A percentile compares a stretch with the other conserved stretches of the same genome.
Evolutionary conservation across 2,113 vertebrate genomes (phyloP).

Genomic region (Oncorhynchus nerka): DNA sequence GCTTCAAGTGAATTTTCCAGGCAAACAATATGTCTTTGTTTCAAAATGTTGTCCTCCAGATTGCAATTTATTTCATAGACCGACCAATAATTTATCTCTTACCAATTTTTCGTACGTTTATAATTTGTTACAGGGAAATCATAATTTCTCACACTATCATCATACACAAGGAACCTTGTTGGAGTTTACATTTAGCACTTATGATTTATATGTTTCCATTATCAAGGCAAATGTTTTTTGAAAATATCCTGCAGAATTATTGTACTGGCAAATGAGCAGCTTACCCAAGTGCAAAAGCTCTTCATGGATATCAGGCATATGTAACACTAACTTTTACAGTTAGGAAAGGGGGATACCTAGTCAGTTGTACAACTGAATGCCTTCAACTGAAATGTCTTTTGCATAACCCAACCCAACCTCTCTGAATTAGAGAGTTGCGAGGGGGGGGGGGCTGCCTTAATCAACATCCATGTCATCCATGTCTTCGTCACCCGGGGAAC

Average conservation of each 20-base stretch:
- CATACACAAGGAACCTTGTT: conserved; percentile 76
- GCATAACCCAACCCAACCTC: no score
- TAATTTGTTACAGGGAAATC: conserved; percentile 74
- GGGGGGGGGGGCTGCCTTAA: no score
- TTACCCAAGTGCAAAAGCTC: no score
- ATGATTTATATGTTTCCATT: conserved; percentile 79
- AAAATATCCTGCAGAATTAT: neutral
- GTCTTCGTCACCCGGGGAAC: no score
- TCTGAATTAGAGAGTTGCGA: no score
- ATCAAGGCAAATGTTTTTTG: conserved; percentile 51
- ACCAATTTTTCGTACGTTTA: conserved; percentile 66
- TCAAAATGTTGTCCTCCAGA: conserved; percentile 10
- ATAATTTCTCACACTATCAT: conserved; percentile 79
- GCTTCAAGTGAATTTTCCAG: conserved; percentile 4
- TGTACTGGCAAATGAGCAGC: no score
- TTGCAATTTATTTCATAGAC: conserved; percentile 18
- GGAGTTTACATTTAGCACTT: conserved; percentile 74
- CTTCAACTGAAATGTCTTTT: no score
- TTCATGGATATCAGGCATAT: neutral
- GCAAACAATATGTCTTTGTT: conserved; percentile 42
- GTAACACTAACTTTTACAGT: neutral
- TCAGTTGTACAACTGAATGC: no score
- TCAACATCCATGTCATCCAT: no score
- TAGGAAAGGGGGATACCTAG: no score
- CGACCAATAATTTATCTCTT: conserved; percentile 70